Base-by-base conservation (phyloP, 30 jellyfish, hydroid and myxozoan genomes). In the Hydra vulgaris region DNA sequence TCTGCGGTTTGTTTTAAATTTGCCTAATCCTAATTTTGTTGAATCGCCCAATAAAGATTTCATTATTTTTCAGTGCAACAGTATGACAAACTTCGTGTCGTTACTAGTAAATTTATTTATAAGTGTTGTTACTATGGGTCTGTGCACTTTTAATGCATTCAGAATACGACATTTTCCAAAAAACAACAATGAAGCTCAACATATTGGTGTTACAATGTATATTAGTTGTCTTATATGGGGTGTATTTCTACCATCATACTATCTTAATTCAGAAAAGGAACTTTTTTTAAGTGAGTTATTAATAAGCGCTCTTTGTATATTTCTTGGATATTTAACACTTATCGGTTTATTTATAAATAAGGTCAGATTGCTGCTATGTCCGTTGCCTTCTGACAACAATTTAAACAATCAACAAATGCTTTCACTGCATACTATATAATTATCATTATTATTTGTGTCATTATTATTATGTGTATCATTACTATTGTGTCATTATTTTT, bases 341-440 rank as follows among this genome's bases (percentile, higher is more conserved):
- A 18, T 86, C 1, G 97, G 97, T 84, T 80, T 90, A 26, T 90
- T 90, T 66, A 95, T 95, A 18, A 94, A 86, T 74, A 86, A 85
- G 70, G 74, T 86, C 19, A 87, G 54, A 53, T 8, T 76, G 73
- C 20, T 76, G 76, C 21, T 76, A 75, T 53, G 20, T 76, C 84
- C 71, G 17, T 15, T 17, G n/a, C 71, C n/a, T 56, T 56, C 71
- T 17, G 71, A 56, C 71, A 56, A 56, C n/a, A n/a, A 56, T 56
- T 56, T 56, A 56, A 56, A 17, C 17, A 56, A 56, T n/a, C 71
- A 17, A 56, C 17, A 56, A 56, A 56, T n/a, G n/a, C n/a, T n/a
- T n/a, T n/a, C n/a, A n/a, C n/a, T n/a, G n/a, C n/a, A n/a, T n/a
- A n/a, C n/a, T n/a, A n/a, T n/a, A n/a, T n/a, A n/a, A n/a, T n/a